Base-by-base conservation (phyloP, 2,888 invertebrate species). In the Cyaniris semiargus region DNA sequence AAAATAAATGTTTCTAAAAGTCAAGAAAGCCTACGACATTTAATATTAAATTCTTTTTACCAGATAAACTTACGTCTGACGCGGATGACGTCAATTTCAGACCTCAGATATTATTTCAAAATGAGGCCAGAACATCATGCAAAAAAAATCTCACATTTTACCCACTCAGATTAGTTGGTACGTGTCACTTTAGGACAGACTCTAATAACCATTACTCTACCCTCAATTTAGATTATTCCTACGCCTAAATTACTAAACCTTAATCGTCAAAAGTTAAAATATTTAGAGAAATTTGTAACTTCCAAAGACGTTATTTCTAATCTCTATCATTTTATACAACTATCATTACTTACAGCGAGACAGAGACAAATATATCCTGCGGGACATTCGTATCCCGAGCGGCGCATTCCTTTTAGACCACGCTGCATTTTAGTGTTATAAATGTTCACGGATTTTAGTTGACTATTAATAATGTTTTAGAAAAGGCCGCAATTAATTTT, bases 321-420 rank as follows among this genome's bases (percentile, higher is more conserved):
- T 66, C 66, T 66, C 27, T 27, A 31, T 27, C 15, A 15, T 66
- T 66, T 66, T 15, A 31, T 27, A 27, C 13, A 27, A 66, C 27
- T 31, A 66, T 66, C 66, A 66, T 66, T 66, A 66, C 6, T 66
- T 27, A 18, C 15, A 31, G 66, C 27, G 5, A 31, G 66, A 31
- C 66, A 21, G 66, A 31, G 27, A 66, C 66, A 66, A 31, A 66
- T 27, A 66, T 27, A 66, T 66, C 66, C 27, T 27, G 66, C 15
- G 66, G 66, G 66, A 66, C 66, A 66, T 66, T 66, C 27, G 66
- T 66, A 18, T 66, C 66, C 66, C 66, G 15, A 66, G 66, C 18
- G 66, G 18, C 27, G 27, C 15, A 31, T 66, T 66, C 66, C 66
- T 66, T 18, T 0, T 66, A 23, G 66, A 66, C 66, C 66, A 18